Base-by-base conservation (phyloP, 1,140 invertebrate species). In the Bombus impatiens region DNA sequence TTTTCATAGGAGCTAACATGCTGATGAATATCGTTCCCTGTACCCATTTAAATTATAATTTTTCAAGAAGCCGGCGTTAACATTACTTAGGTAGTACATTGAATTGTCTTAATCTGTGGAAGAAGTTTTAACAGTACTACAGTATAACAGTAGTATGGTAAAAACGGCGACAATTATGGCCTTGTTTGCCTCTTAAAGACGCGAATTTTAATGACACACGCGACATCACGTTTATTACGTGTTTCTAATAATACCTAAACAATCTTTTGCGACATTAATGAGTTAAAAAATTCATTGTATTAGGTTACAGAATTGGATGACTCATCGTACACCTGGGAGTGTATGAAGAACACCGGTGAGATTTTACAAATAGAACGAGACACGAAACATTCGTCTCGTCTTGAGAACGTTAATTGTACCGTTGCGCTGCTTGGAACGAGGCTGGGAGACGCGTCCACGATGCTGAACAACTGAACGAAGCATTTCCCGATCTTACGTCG, bases 381-480 rank as follows among this genome's bases (percentile, higher is more conserved):
- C 37, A 57, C 3, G 25, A 78, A 12, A 81, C 42, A 37, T 8
- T 72, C 57, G 3, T 84, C 44, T 81, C 28, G 35, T 22, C 18
- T 42, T 47, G 40, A 44, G 67, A 40, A 68, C 53, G 35, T 76
- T 87, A 89, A 90, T 87, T 82, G 35, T 89, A 89, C 53, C 53
- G 68, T 89, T 87, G 53, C 42, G 42, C 87, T 87, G 42, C 22
- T 75, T 37, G 10, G 18, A 84, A 75, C 47, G 37, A 87, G n/a
- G n/a, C 28, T 42, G 42, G 12, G 18, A 84, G 28, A 82, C 32
- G n/a, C 5, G n/a, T n/a, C 6, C 9, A 62, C 53, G 13, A 70
- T 59, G 53, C 25, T 25, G n/a, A 72, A 70, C 80, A 82, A 77
- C 35, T 28, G n/a, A 25, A 72, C 32, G 2, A 72, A 42, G n/a